Evolutionary conservation across 2,888 invertebrate species (phyloP).

Genomic region (Acanthosepion pharaonis): DNA sequence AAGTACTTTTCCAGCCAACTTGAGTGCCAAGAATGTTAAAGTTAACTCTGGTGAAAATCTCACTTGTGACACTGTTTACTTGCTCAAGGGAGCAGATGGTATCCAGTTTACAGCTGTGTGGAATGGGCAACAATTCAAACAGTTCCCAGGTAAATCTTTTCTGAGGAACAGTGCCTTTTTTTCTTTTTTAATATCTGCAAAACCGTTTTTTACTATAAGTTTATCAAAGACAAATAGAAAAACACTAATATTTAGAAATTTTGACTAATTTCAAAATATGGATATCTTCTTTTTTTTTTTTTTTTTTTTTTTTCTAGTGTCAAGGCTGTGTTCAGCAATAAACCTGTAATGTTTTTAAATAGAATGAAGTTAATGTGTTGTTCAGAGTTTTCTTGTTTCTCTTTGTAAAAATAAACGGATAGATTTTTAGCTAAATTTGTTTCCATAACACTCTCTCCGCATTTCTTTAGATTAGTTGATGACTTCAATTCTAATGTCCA

Average conservation of each 20-base stretch:
- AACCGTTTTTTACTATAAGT: too few relatives aligned
- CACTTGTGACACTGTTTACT: constrained; percentile 55
- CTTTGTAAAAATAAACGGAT: too few relatives aligned
- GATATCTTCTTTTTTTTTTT: not conserved
- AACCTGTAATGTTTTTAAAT: too few relatives aligned
- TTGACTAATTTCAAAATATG: not conserved
- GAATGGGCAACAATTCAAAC: constrained; percentile 37
- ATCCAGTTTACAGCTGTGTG: constrained; percentile 24
- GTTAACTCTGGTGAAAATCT: constrained; percentile 56
- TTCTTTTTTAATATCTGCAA: not conserved
- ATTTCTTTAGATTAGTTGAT: too few relatives aligned
- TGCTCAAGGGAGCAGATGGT: constrained; percentile 53
- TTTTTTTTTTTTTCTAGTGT: too few relatives aligned
- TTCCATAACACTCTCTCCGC: too few relatives aligned
- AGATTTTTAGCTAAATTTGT: too few relatives aligned
- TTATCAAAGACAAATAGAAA: too few relatives aligned
- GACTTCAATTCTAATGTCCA: too few relatives aligned
- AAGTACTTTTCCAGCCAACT: not conserved
- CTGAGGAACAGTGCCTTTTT: not conserved
- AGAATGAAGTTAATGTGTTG: too few relatives aligned
- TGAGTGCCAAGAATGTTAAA: constrained; percentile 48
- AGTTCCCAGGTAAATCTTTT: not conserved
- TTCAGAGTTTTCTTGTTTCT: too few relatives aligned
- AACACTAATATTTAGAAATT: not conserved
- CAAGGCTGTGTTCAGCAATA: too few relatives aligned